phyloP scores from a whole-genome alignment of 2,113 vertebrate genomes.

The Porphyrio hochstetteri region DNA sequence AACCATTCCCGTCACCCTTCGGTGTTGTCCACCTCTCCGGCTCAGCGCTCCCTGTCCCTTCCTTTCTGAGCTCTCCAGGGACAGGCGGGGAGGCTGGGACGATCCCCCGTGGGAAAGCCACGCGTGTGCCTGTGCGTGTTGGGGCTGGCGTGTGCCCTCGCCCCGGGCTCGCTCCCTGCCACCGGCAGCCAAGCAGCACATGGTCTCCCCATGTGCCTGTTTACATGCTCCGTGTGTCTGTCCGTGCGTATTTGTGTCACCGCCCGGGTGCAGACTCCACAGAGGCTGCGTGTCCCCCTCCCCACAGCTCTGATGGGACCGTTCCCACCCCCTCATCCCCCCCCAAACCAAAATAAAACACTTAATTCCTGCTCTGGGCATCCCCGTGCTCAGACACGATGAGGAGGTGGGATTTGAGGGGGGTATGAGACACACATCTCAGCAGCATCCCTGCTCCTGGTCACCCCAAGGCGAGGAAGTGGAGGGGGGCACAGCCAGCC shows the following conservation, averaged over 20 bases:
- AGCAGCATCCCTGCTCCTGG: not conserved
- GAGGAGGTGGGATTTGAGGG: too few relatives aligned
- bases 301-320: not conserved
- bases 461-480: fast-evolving
- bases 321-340: not conserved
- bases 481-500: not conserved
- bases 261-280: not conserved
- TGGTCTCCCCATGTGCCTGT: slow-evolving; percentile 62
- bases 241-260: slow-evolving; percentile 51
- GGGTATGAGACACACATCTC: not conserved
- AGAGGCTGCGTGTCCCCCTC: too few relatives aligned
- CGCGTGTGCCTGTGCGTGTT: not conserved
- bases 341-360: not conserved
- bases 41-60: not conserved
- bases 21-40: not conserved
- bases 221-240: slow-evolving; percentile 41
- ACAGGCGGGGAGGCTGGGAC: not conserved
- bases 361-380: not conserved
- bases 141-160: not conserved
- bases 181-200: slow-evolving; percentile 15
- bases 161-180: not conserved
- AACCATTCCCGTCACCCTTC: not conserved
- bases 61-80: not conserved
- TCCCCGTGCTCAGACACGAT: fast-evolving
- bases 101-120: not conserved